Evolutionary conservation across 2,113 vertebrate species (phyloP), one percentile per base, ranked within the genome.

Genomic region (Eclectus roratus): DNA sequence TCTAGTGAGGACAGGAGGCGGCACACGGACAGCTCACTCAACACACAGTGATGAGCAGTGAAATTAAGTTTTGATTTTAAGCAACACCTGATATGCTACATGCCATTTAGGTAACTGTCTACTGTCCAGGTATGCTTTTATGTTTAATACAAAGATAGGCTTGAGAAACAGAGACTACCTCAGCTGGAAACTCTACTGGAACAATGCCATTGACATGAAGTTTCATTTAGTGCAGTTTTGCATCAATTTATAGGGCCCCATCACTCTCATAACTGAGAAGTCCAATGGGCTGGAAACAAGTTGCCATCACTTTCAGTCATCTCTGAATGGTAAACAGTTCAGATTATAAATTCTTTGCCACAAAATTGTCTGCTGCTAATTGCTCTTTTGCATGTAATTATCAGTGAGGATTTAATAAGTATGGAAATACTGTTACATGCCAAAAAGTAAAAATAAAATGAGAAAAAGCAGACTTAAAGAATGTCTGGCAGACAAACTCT

Each of bases 281-380:
- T 73, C 52, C 91, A 97, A 72, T 88, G 84, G 93, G 31, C 90
- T 95, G 87, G 71, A 94, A 97, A 96, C 80, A 96, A 89, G 83
- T 91, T 95, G 89, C 85, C 93, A 96, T 92, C 96, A 96, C 91
- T 96, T 97, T 94, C 94, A 94, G 93, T 95, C 96, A 85, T 89
- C 92, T 97, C 85, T 96, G 95, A 97, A 97, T 97, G 95, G 88
- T 93, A 97, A 98, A 91, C 89, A 96, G 93, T 97, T 97, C 94
- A 94, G 96, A 97, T 96, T 91, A 97, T 94, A 89, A 93, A 96
- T 97, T 91, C 94, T 96, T 97, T 97, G 94, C 96, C 89, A 97
- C 95, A 97, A 96, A 95, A 97, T 87, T 95, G 93, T 94, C 91
- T 97, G 77, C 65, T 88, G 80, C 79, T 97, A 96, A 97, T 95